Base-by-base conservation (phyloP, 2,888 invertebrate genomes). In the Neoaliturus tenellus region DNA sequence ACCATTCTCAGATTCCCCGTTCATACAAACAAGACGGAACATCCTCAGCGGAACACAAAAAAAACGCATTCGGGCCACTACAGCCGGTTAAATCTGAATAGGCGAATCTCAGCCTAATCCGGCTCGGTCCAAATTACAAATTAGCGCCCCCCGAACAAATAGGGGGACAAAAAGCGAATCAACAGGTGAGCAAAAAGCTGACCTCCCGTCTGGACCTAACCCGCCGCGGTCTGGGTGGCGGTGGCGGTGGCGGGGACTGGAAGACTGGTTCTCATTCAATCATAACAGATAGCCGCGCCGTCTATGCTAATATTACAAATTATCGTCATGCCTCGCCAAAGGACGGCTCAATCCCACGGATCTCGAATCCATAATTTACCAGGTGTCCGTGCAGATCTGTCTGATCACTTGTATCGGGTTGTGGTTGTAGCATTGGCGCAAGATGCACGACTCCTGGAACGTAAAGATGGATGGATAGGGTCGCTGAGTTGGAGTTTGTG, bases 261-360 rank as follows among this genome's bases (percentile, higher is more conserved):
- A n/a, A 48, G 55, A 55, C 55, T 23, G 55, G 62, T 62, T 62
- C 14, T 31, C 62, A 62, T 62, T 62, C 62, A 62, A 62, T 62
- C 62, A 62, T 62, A 28, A 28, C 62, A 62, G 62, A 62, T 55
- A 55, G 55, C 62, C 28, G 10, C 28, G 31, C 62, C 12, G 31
- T 31, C 28, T 62, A 31, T 31, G 62, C 62, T 62, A 62, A 62
- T 62, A 12, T 31, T 14, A 31, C 62, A 31, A 62, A 62, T 62
- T 62, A 62, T 62, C 62, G 62, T 62, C 23, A 10, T 23, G 51
- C 28, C 62, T 25, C 23, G 62, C n/a, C 31, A 28, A 31, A 28
- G 62, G 62, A 62, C 62, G 62, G 20, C 62, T 62, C 62, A 62
- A 62, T 62, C 62, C 62, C 62, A 62, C 62, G 62, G 62, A 1